Evolutionary conservation across 1,140 invertebrate species (phyloP).

Genomic region (Drosophila parvula): DNA sequence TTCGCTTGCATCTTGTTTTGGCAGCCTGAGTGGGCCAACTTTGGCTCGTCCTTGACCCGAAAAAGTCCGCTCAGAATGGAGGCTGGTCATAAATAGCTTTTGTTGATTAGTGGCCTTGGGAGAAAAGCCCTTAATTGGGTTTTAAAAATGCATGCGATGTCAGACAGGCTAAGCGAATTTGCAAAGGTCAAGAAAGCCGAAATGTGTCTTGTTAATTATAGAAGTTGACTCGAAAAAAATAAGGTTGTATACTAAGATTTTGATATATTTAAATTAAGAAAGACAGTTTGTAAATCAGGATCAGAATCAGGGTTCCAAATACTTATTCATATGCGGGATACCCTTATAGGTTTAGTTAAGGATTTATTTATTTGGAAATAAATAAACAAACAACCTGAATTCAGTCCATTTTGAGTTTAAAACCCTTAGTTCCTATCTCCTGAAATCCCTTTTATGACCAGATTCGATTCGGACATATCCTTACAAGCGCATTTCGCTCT

Average conservation of each 20-base stretch:
- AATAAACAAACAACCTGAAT: too few relatives aligned
- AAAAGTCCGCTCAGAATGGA: conserved; percentile 23
- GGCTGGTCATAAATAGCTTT: conserved; percentile 61
- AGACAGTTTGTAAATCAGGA: background rate
- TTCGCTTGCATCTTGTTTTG: conserved; percentile 41
- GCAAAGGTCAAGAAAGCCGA: background rate
- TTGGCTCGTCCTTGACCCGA: conserved; percentile 55
- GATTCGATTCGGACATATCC: conserved; percentile 3
- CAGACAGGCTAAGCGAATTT: background rate
- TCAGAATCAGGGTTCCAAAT: too few relatives aligned
- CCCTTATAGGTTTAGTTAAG: too few relatives aligned
- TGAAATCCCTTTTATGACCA: background rate
- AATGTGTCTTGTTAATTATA: conserved; percentile 16
- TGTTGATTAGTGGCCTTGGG: conserved; percentile 59
- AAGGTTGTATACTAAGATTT: too few relatives aligned
- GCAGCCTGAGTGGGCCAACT: conserved; percentile 27
- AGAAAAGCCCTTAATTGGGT: conserved; percentile 44
- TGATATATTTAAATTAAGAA: background rate
- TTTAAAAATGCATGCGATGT: conserved; percentile 40
- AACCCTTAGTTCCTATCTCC: too few relatives aligned
- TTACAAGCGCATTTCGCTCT: conserved; percentile 23
- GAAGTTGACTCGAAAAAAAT: background rate
- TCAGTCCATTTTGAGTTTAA: background rate
- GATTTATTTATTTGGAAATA: too few relatives aligned
- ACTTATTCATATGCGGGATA: background rate